These are phyloP conservation scores for Athripsodes cinereus DNA, from an alignment of 2,888 invertebrate species.

Conservation along the genomic window DNA sequence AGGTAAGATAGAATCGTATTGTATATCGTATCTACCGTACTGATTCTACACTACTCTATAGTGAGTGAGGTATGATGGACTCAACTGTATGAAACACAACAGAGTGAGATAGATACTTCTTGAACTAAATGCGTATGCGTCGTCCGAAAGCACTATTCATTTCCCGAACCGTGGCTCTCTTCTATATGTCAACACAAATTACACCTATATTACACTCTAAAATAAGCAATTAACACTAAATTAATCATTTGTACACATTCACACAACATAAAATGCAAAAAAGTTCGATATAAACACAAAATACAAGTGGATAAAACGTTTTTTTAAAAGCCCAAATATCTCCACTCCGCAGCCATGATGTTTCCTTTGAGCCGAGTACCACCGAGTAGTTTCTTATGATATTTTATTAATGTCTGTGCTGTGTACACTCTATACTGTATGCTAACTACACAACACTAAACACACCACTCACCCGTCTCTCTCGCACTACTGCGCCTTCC, in stretches of 20 bases:
- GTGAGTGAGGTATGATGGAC: no score
- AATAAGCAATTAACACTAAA: conserved; percentile 49
- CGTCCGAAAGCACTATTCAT: conserved; percentile 55
- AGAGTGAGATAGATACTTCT: background rate
- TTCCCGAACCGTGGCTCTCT: conserved; percentile 55
- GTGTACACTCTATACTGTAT: background rate
- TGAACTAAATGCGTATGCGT: conserved; percentile 52
- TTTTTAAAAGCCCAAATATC: conserved; percentile 53
- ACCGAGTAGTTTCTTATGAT: conserved; percentile 36
- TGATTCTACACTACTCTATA: conserved; percentile 41
- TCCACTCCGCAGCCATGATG: conserved; percentile 55
- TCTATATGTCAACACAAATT: conserved; percentile 50
- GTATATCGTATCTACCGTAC: conserved; percentile 10
- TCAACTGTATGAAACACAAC: background rate
- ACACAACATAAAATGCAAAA: conserved; percentile 52
- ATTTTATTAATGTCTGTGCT: conserved; percentile 50
- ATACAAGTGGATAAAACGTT: conserved; percentile 52
- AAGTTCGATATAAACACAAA: conserved; percentile 53
- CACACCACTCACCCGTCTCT: background rate
- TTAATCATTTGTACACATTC: conserved; percentile 47
- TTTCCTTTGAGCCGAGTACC: conserved; percentile 46
- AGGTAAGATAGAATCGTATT: background rate
- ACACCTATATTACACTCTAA: conserved; percentile 48
- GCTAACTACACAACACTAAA: background rate
- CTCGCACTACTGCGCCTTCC: background rate